Base-by-base conservation (phyloP, 2,797 vertebrate genomes). In the Monodelphis domestica region DNA sequence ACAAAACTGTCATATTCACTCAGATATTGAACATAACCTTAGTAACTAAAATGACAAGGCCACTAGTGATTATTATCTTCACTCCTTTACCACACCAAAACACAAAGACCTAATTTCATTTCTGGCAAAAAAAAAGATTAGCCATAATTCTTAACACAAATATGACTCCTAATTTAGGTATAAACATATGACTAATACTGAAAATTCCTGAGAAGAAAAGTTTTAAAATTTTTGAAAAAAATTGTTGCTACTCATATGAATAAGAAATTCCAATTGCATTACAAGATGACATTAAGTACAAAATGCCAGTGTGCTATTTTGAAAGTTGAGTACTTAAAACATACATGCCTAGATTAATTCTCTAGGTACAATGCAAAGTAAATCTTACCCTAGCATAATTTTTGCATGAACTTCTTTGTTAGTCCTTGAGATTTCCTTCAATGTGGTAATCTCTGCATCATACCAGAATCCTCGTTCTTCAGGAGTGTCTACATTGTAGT, bases 381-480 rank as follows among this genome's bases (percentile, higher is more conserved):
- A 97, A 94, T 98, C 98, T 99, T 98, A 99, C 99, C 99, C 99
- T 93, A 99, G 98, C 93, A 99, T 98, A 98, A 99, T 99, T 98
- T 99, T 99, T 97, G 99, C 99, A 96, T 98, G 98, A 97, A 99
- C 99, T 98, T 99, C 99, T 98, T 99, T 99, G 98, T 99, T 99
- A 98, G 99, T 99, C 97, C 99, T 99, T 97, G 99, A 99, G 53
- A 99, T 97, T 98, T 99, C 99, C 97, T 99, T 99, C 97, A 99
- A 54, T 92, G 98, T 94, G 91, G 99, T 99, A 97, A 99, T 98
- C 98, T 99, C 99, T 54, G 99, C 99, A 94, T 99, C 99, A 96
- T 99, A 99, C 99, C 99, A 99, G 98, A 99, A 99, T 97, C 99
- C 99, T 98, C 99, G 99, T 98, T 99, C 99, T 94, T 99, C 99